Evolutionary conservation across 2,888 invertebrate genomes (phyloP).

Genomic region (Pyrochroa serraticornis): DNA sequence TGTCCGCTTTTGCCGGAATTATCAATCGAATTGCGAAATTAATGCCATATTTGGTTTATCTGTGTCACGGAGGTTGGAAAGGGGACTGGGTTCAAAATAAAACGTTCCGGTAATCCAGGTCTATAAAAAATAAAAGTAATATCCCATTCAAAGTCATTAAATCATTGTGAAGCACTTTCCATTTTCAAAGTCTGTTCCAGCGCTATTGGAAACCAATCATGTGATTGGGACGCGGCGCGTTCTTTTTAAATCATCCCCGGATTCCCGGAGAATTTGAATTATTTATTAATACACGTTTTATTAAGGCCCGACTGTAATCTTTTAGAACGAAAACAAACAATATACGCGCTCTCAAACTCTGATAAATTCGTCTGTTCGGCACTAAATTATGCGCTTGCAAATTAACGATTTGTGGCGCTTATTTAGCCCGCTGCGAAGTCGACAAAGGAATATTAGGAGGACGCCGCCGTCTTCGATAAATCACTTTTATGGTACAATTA

Average conservation of each 20-base stretch:
- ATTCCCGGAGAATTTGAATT: constrained; percentile 10
- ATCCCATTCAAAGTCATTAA: constrained; percentile 47
- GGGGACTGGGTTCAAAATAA: constrained; percentile 11
- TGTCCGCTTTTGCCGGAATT: too few species aligned
- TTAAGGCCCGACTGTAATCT: constrained; percentile 15
- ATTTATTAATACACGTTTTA: constrained; percentile 25
- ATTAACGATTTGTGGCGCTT: constrained; percentile 27
- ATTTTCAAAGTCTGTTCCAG: constrained; percentile 41
- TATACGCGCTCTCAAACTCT: constrained; percentile 5
- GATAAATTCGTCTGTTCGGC: constrained; percentile 16
- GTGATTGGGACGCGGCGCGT: constrained; percentile 34
- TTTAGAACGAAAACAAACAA: constrained; percentile 21
- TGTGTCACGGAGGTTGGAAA: not conserved
- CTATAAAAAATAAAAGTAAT: constrained; percentile 44
- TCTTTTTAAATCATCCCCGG: constrained; percentile 20
- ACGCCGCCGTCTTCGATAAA: constrained; percentile 18
- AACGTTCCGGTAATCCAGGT: constrained; percentile 17
- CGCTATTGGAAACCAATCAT: constrained; percentile 46
- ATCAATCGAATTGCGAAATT: too few species aligned
- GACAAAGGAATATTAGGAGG: constrained; percentile 22
- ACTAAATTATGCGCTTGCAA: constrained; percentile 25
- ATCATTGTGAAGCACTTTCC: constrained; percentile 48
- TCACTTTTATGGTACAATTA: constrained; percentile 27
- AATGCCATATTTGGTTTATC: too few species aligned
- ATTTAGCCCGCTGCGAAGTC: constrained; percentile 15